Conservation (phyloP, 1,140 invertebrate species). For the Ostrea denselamellosa region DNA sequence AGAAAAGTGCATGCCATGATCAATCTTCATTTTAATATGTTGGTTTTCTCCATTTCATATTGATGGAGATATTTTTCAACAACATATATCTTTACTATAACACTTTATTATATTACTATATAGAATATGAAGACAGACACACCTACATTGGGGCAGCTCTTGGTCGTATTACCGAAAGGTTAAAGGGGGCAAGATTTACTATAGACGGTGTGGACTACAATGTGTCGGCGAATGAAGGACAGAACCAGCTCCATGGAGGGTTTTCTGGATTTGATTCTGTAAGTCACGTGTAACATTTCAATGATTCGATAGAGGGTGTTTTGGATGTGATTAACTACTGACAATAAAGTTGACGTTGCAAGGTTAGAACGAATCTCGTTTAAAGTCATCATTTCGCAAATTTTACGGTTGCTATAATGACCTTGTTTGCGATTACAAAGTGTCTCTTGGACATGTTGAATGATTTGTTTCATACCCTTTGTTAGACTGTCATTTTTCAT, state of each 20-base stretch:
- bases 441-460: too few relatives aligned
- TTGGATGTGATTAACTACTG: too few relatives aligned
- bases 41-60: background rate
- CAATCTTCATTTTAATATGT: background rate
- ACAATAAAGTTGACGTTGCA: too few relatives aligned
- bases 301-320: too few relatives aligned
- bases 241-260: conserved; percentile 92
- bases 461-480: too few relatives aligned
- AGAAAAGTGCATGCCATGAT: too few relatives aligned
- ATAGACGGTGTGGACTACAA: conserved; percentile 85
- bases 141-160: conserved; percentile 60
- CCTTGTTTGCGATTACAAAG: too few relatives aligned
- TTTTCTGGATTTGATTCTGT: conserved; percentile 91
- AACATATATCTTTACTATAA: background rate
- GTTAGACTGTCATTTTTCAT: too few relatives aligned
- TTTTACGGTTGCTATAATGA: too few relatives aligned
- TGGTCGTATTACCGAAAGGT: conserved; percentile 80
- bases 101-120: background rate
- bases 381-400: too few relatives aligned
- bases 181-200: conserved; percentile 84
- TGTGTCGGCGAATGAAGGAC: conserved; percentile 85
- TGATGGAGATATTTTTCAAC: background rate
- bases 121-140: conserved; percentile 54
- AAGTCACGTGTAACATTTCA: background rate
- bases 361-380: too few relatives aligned